Evolutionary conservation across 2,888 invertebrate genomes (phyloP), one percentile per base, ranked within the genome.

Genomic region (Notodromas monacha): DNA sequence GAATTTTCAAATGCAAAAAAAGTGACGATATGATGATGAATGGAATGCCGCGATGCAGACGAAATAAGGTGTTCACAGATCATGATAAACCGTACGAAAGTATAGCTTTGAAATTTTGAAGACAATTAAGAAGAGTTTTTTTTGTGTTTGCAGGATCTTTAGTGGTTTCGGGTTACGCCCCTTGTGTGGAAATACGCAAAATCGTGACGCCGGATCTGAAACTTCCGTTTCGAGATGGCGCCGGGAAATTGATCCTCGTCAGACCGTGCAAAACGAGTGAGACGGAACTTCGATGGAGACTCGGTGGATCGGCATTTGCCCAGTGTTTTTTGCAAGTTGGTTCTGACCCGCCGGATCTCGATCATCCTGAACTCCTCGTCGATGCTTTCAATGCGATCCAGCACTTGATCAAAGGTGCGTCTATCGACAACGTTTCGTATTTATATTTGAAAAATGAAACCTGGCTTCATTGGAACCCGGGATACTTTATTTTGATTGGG

Each of bases 151-250:
- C 72, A 16, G 84, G 84, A 12, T 74, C 84, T 0, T 53, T 92
- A 31, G 92, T 92, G 0, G 63, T 96, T n/a, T 89, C 89, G 1
- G 68, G 76, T 0, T 96, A 92, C 48, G 89, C 77, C 0, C 77
- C 81, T 0, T 89, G 89, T 47, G 73, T 77, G 0, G 76, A 96
- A 46, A 63, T 96, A 11, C 61, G 61, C 4, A 58, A 66, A 29
- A 56, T 58, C 26, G 62, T 86, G 1, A 86, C 86, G n/a, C 89
- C 92, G 0, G 79, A 81, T 42, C 52, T 92, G 2, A 72, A 73
- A 49, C 59, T 60, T 30, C 66, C 68, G 1, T n/a, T 26, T 12
- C 14, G 6, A 8, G 12, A 12, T 12, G 8, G 12, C 6, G 16
- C 21, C 15, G 31, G 32, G 2, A 8, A 12, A 16, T 5, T 31